Evolutionary conservation across 1,140 invertebrate genomes (phyloP), one percentile per base, ranked within the genome.

Genomic region (Epicauta chinensis): DNA sequence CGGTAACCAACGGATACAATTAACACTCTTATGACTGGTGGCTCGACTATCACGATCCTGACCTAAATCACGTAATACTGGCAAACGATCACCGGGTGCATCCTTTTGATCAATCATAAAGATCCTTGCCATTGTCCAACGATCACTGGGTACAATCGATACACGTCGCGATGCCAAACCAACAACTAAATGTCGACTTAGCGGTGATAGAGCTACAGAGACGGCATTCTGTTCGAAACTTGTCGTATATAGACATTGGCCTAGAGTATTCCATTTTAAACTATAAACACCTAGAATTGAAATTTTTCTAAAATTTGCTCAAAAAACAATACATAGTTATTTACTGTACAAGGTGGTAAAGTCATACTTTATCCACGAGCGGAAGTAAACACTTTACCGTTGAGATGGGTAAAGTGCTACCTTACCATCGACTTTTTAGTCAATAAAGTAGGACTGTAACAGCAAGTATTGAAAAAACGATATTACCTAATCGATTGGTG

Each of bases 1-100:
- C 0, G 89, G 89, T 12, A 87, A 77, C 89, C 89, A 93, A 42
- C 86, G 75, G 23, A 91, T 86, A 58, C 87, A 91, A 74, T 92
- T 93, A 7, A 92, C 73, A 67, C 83, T 89, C 44, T 79, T 81
- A 61, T 76, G 79, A 43, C 73, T 79, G 31, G 51, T 51, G 14
- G 54, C 53, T 34, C 64, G 55, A 15, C 77, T 76, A 65, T 72
- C 86, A 66, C 75, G 76, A 44, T 73, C 77, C 60, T 87, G 81
- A 54, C 83, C 77, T 11, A 87, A 67, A 58, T 82, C 79, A 32
- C 78, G 69, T 10, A 84, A 63, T 31, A 79, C 70, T 39, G 79
- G 70, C 58, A 83, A 73, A 40, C 71, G 71, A 50, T 75, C 64
- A 2, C 62, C 60, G 1, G 64, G 61, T 13, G 52, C 54, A 31